phyloP scores from a whole-genome alignment of 1,140 invertebrate genomes.

The Mizuhopecten yessoensis region DNA sequence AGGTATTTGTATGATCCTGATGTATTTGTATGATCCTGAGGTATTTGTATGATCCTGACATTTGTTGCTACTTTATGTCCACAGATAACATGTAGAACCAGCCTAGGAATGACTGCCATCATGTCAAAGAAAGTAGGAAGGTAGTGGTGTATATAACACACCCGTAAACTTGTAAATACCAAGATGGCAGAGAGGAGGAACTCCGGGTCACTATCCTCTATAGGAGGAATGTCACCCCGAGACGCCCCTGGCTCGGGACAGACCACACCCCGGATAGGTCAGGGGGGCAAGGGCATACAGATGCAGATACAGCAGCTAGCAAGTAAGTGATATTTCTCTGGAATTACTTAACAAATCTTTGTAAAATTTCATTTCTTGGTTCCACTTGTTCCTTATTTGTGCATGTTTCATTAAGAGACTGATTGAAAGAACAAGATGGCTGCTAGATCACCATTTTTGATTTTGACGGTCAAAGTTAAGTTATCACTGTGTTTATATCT shows the following conservation, averaged over 20 bases:
- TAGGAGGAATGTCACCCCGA: constrained; percentile 56
- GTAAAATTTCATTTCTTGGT: too few species aligned
- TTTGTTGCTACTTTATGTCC: neutral
- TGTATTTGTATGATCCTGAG: too few species aligned
- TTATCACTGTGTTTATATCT: too few species aligned
- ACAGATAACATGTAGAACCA: neutral
- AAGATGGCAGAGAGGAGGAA: constrained; percentile 47
- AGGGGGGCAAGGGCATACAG: constrained; percentile 57
- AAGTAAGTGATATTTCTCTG: too few species aligned
- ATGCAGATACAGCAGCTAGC: constrained; percentile 65
- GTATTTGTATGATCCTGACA: neutral
- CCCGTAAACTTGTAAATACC: neutral
- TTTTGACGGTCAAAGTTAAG: too few species aligned
- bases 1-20: too few species aligned
- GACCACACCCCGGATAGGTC: neutral
- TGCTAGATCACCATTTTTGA: too few species aligned
- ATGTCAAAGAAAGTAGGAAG: neutral
- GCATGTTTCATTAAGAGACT: too few species aligned
- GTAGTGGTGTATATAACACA: neutral
- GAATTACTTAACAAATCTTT: too few species aligned
- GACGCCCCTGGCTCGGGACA: constrained; percentile 47
- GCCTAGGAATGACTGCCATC: neutral
- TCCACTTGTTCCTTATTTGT: too few species aligned
- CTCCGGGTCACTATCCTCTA: constrained; percentile 61
- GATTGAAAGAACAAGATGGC: too few species aligned